Percentiles rank a stretch among this genome's conserved stretches.
These are phyloP conservation scores for Labeo rohita DNA, from an alignment of 2,113 vertebrate species.

Conservation along the genomic window DNA sequence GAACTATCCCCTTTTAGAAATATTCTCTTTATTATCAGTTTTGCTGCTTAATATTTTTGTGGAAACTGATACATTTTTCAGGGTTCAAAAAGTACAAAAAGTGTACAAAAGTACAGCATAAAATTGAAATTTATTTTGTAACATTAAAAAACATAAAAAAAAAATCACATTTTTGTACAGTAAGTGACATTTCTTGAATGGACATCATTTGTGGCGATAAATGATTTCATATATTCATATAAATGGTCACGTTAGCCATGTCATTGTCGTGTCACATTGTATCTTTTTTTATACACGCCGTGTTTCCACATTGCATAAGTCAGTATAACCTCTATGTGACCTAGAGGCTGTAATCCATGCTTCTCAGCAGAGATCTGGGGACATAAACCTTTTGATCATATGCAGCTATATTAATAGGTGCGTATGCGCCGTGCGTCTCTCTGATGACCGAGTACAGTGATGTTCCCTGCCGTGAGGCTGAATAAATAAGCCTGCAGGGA, in stretches of 20 bases:
- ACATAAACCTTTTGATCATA: constrained; percentile 31
- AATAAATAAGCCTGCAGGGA: constrained; percentile 39
- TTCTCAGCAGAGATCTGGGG: neutral
- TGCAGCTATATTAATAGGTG: neutral
- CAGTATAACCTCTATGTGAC: constrained; percentile 19
- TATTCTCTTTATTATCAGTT: too few species aligned
- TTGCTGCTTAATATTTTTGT: too few species aligned
- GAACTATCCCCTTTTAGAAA: too few species aligned
- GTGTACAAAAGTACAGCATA: too few species aligned
- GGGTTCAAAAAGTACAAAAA: too few species aligned
- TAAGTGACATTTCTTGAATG: neutral
- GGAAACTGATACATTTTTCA: too few species aligned
- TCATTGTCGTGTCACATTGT: neutral
- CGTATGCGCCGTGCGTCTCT: constrained; percentile 16
- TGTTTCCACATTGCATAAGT: neutral
- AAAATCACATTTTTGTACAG: neutral
- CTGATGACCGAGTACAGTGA: constrained; percentile 30
- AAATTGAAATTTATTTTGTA: too few species aligned
- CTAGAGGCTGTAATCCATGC: constrained; percentile 7
- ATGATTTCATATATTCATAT: neutral
- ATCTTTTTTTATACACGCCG: neutral
- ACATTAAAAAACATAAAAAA: too few species aligned
- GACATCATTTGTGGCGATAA: neutral
- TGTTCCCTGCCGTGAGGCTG: constrained; percentile 30
- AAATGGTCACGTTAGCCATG: neutral